Percentiles rank a stretch among this genome's conserved stretches.
Evolutionary conservation across 1,140 invertebrate species (phyloP).

Genomic region (Teleopsis dalmanni): DNA sequence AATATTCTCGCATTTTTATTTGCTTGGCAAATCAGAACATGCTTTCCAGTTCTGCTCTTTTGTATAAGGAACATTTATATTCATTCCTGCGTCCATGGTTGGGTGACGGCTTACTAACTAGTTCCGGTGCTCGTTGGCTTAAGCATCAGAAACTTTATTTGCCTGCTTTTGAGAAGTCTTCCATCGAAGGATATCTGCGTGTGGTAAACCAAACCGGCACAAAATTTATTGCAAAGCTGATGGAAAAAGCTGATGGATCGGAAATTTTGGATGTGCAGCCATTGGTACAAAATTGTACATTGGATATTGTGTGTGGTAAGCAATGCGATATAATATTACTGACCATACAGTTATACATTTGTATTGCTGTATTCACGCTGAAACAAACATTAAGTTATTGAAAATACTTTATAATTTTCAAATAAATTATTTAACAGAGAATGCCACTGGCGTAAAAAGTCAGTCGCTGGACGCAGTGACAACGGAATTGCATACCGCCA

Average conservation of each 20-base stretch:
- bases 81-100: slow-evolving; percentile 39
- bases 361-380: background rate
- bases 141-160: slow-evolving; percentile 40
- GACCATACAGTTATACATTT: background rate
- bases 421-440: no score
- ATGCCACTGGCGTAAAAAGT: slow-evolving; percentile 27
- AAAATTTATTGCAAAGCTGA: slow-evolving; percentile 23
- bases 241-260: slow-evolving; percentile 13
- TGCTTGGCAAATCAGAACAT: slow-evolving; percentile 13
- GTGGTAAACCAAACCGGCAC: slow-evolving; percentile 26
- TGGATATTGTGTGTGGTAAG: slow-evolving; percentile 54
- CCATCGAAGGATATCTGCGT: slow-evolving; percentile 36
- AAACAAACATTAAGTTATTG: no score
- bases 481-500: slow-evolving; percentile 30
- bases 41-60: slow-evolving; percentile 30
- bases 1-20: background rate
- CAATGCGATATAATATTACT: background rate
- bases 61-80: slow-evolving; percentile 38
- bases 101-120: slow-evolving; percentile 35
- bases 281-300: slow-evolving; percentile 56
- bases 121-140: slow-evolving; percentile 38
- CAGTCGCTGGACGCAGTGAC: slow-evolving; percentile 28
- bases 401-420: no score
- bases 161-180: slow-evolving; percentile 38
- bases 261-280: slow-evolving; percentile 43